Base-by-base conservation (phyloP, 2,888 invertebrate species). In the Synanthedon andrenaeformis region DNA sequence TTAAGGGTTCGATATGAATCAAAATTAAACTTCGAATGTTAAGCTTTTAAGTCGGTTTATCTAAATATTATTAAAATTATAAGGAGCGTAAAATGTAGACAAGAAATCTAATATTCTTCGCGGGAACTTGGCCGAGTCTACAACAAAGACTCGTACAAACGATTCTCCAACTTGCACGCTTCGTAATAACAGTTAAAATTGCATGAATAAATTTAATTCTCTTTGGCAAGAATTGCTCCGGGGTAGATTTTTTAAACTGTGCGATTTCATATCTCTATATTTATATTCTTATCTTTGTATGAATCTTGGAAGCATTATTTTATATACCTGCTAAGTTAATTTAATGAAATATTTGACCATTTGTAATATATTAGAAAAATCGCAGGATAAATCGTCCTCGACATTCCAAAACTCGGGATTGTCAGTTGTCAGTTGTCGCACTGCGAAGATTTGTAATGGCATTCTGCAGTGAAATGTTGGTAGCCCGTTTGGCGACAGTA, bases 41-140 rank as follows among this genome's bases (percentile, higher is more conserved):
- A 19, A 53, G 42, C 53, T 45, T 51, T 53, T 50, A 35, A 53
- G 23, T 49, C 50, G 51, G 49, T 53, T 53, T 17, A 28, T 41
- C 45, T 51, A 19, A 35, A 52, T 52, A 51, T 54, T 52, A 52
- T 42, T 41, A 54, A 52, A 52, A 52, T 49, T 23, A 23, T 52
- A 54, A 54, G 42, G 42, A 45, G 35, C 54, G 42, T 52, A 50
- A 54, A 52, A 54, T 54, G 52, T 54, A 52, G 49, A 49, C 52
- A 52, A 52, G 52, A 54, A 50, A 54, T 54, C 54, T 54, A 54
- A 54, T 54, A 52, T 54, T 50, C 50, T 54, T 52, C 52, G 52
- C 51, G 50, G 28, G 48, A 52, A 52, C 52, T 54, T 50, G 49
- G 42, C 50, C 49, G 41, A 45, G 45, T 45, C 45, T n/a, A 45